Evolutionary conservation across 2,888 invertebrate species (phyloP), one percentile per base, ranked within the genome.

Genomic region (Clusia tigrina): DNA sequence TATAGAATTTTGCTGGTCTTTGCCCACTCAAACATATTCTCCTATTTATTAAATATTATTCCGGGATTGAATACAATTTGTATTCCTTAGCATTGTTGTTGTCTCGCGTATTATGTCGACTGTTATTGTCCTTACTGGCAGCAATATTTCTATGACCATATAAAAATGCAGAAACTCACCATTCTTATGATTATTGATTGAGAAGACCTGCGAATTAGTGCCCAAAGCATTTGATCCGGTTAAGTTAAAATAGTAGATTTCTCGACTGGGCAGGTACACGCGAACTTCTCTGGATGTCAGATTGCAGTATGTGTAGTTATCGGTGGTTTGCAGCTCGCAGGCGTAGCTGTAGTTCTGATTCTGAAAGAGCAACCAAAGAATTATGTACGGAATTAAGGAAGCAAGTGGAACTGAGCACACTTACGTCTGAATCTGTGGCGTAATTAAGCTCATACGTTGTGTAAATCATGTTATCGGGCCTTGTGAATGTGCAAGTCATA

Each of bases 401-500:
- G 38, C 24, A 20, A 51, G 1, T 32, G 10, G 2, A 25, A 9
- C 9, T 22, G 12, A 55, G 15, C 25, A n/a, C 46, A 59, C 70
- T 69, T 67, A 73, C 73, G 54, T 68, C 58, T 18, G 55, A n/a
- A 24, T 66, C 55, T 15, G 67, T 60, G 15, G 32, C 20, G 70
- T 85, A 88, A 6, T 78, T 78, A 54, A 89, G 73, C 26, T 78
- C 76, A 72, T 88, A 90, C 2, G 72, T 78, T 0, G 89, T 89
- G 42, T 24, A 89, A 80, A 71, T 84, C 86, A 79, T 76, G 42
- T 88, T 86, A 84, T 74, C 51, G 2, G 88, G 87, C 42, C 86
- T 85, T 1, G 85, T 86, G 91, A 93, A 94, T 0, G 87, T 85
- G 77, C 94, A 94, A 17, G 87, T 89, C 64, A 94, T 81, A 72